Evolutionary conservation across 2,113 vertebrate genomes (phyloP).

Genomic region (Camelus dromedarius): DNA sequence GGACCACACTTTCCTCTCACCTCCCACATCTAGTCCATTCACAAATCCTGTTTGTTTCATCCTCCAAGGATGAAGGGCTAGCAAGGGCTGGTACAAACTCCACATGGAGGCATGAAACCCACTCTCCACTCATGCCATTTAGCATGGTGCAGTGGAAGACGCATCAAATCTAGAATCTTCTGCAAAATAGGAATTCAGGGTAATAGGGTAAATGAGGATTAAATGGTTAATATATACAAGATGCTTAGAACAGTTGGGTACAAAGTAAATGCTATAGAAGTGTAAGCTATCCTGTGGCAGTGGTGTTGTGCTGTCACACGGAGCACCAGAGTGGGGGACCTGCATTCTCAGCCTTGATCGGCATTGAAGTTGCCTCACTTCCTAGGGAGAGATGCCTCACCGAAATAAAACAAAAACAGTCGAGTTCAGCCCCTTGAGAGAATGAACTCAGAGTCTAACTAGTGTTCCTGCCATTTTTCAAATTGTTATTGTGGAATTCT

Average conservation of each 20-base stretch:
- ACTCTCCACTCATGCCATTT: background rate
- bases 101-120: background rate
- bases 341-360: background rate
- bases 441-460: background rate
- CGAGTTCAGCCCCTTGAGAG: background rate
- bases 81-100: background rate
- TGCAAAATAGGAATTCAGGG: background rate
- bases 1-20: background rate
- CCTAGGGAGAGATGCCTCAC: background rate
- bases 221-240: background rate
- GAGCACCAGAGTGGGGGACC: too few relatives aligned
- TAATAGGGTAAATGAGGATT: background rate
- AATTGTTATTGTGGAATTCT: background rate
- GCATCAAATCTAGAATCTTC: background rate
- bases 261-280: fast-evolving
- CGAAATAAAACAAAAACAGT: background rate
- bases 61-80: background rate
- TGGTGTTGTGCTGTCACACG: fast-evolving
- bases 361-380: background rate
- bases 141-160: background rate
- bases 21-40: background rate
- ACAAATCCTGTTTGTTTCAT: background rate
- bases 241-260: too few relatives aligned
- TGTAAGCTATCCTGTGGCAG: fast-evolving
- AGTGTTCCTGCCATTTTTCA: background rate